Evolutionary conservation across 2,797 vertebrate genomes (phyloP).

Genomic region (Phrynocephalus vlangalii): DNA sequence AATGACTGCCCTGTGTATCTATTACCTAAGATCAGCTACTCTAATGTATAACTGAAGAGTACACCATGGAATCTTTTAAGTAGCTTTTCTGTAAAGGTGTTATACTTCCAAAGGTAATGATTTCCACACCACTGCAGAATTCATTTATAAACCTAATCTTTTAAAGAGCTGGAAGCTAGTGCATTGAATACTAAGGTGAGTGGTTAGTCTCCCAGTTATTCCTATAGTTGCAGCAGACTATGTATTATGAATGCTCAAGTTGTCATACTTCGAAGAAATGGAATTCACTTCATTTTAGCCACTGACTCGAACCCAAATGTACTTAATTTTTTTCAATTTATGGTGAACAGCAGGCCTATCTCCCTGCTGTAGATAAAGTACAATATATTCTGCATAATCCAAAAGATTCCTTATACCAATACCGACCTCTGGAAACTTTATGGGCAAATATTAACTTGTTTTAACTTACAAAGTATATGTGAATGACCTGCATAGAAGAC

Average conservation of each 20-base stretch:
- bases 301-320: constrained; percentile 37
- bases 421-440: constrained; percentile 8
- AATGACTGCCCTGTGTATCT: background rate
- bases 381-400: background rate
- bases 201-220: constrained; percentile 39
- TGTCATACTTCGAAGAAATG: constrained; percentile 35
- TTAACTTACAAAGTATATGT: background rate
- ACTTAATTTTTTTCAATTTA: constrained; percentile 40
- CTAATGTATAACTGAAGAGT: background rate
- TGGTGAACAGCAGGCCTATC: constrained; percentile 25
- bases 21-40: constrained; percentile 48
- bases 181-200: constrained; percentile 47
- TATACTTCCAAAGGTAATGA: constrained; percentile 46
- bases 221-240: background rate
- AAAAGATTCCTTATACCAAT: background rate
- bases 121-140: constrained; percentile 57
- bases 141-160: constrained; percentile 55
- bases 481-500: background rate
- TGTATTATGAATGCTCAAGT: constrained; percentile 36
- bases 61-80: constrained; percentile 23
- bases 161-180: constrained; percentile 47
- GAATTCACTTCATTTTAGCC: constrained; percentile 10
- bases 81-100: constrained; percentile 27
- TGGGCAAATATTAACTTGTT: background rate
- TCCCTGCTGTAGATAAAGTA: constrained; percentile 24